Percentiles rank a stretch among this genome's conserved stretches.
Conservation (phyloP, 2,113 vertebrate species). For the Megaptera novaeangliae region DNA sequence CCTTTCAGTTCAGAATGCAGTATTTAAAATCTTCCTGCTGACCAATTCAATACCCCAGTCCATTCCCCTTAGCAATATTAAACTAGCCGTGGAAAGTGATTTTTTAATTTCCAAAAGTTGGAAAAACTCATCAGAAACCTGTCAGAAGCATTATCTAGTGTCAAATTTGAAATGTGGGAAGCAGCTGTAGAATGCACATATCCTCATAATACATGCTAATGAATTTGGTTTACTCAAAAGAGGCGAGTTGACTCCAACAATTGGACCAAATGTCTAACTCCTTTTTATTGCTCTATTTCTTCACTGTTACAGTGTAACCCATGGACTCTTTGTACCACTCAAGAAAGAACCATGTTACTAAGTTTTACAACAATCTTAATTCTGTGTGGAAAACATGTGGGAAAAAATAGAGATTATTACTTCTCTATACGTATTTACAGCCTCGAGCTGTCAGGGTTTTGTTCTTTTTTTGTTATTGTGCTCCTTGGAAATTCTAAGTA, state of each 20-base stretch:
- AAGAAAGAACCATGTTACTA: conserved; percentile 41
- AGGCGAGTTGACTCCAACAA: conserved; percentile 43
- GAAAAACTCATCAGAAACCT: conserved; percentile 43
- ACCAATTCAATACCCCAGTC: background rate
- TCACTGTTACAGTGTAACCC: conserved; percentile 52
- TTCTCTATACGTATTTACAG: conserved; percentile 42
- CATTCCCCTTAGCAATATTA: background rate
- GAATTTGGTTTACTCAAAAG: conserved; percentile 47
- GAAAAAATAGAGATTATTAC: conserved; percentile 42
- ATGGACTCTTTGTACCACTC: conserved; percentile 54
- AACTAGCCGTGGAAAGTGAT: background rate
- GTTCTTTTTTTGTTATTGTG: background rate
- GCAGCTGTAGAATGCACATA: background rate
- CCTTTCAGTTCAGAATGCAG: background rate
- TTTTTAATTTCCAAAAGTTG: conserved; percentile 45
- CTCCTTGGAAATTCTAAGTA: accelerated
- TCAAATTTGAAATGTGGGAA: conserved; percentile 1
- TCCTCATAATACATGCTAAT: conserved; percentile 1
- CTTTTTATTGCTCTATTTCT: conserved; percentile 64
- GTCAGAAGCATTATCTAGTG: background rate
- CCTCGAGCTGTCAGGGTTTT: conserved; percentile 17
- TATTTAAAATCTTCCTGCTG: background rate
- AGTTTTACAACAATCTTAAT: conserved; percentile 67
- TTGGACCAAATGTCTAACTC: conserved; percentile 55
- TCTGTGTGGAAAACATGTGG: conserved; percentile 46